Evolutionary conservation across 92 coral and sea anemone species (phyloP).

Genomic region (Actinernus sp.): DNA sequence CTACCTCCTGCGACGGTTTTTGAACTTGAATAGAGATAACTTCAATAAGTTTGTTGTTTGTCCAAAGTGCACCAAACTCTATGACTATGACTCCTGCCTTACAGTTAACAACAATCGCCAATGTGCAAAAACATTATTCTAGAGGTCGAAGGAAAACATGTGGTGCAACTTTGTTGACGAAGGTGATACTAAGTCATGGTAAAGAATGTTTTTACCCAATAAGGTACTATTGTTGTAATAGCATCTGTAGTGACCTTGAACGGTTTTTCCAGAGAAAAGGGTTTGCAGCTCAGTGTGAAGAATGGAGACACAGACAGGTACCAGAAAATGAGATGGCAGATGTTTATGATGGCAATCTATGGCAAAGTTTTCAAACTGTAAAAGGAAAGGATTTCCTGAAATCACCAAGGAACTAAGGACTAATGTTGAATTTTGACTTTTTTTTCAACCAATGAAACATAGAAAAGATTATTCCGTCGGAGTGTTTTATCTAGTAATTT

Average conservation of each 20-base stretch:
- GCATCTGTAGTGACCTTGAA: conserved; percentile 51
- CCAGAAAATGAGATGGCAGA: conserved; percentile 38
- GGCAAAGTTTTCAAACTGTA: too few relatives aligned
- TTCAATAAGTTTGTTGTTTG: too few relatives aligned
- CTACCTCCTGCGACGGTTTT: conserved; percentile 35
- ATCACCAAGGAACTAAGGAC: conserved; percentile 58
- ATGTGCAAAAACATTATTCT: conserved; percentile 42
- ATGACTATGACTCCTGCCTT: conserved; percentile 54
- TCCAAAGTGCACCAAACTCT: conserved; percentile 66
- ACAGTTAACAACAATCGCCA: conserved; percentile 41
- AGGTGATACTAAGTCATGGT: conserved; percentile 35
- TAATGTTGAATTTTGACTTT: conserved; percentile 76
- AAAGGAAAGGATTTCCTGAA: conserved; percentile 52
- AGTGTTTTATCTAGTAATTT: too few relatives aligned
- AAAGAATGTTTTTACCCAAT: conserved; percentile 60
- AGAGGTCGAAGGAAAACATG: conserved; percentile 38
- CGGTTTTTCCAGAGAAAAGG: conserved; percentile 31
- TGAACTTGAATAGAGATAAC: conserved; percentile 56
- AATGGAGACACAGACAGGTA: conserved; percentile 50
- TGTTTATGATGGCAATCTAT: too few relatives aligned
- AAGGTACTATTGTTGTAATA: conserved; percentile 55
- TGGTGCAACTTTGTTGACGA: conserved; percentile 21
- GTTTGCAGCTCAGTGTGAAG: conserved; percentile 46
- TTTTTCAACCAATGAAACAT: conserved; percentile 75
- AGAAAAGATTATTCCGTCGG: conserved; percentile 63